Evolutionary conservation across 2,888 invertebrate species (phyloP).

Genomic region (Steinernema carpocapsae): DNA sequence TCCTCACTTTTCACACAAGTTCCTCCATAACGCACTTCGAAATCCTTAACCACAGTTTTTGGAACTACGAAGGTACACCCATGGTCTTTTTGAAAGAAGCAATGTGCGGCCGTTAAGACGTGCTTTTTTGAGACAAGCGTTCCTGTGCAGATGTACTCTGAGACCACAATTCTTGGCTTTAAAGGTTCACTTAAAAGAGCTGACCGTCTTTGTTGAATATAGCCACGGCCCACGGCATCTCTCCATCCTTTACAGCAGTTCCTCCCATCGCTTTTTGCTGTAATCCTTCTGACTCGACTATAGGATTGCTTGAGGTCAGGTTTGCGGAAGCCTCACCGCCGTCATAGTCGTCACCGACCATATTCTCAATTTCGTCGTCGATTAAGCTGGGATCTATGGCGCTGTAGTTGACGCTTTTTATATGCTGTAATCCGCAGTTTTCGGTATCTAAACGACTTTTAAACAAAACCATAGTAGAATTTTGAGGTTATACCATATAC

Average conservation of each 20-base stretch:
- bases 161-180: background rate
- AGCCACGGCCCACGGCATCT: constrained; percentile 13
- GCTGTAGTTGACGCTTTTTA: background rate
- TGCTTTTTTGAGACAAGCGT: constrained; percentile 20
- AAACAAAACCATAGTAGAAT: too few species aligned
- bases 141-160: constrained; percentile 16
- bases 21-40: background rate
- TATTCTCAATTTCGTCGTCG: background rate
- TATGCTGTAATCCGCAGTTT: background rate
- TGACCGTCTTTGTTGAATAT: background rate
- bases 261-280: constrained; percentile 12
- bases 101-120: constrained; percentile 10
- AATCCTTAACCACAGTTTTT: background rate
- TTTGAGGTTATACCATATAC: background rate
- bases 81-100: background rate
- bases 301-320: background rate
- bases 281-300: background rate
- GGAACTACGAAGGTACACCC: background rate
- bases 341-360: background rate
- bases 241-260: background rate
- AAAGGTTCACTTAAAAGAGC: background rate
- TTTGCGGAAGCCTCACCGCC: background rate
- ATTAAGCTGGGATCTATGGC: background rate
- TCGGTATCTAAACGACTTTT: background rate
- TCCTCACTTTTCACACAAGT: background rate